These are phyloP conservation scores for Lagopus muta DNA, from an alignment of 2,113 vertebrate species.

Conservation along the genomic window DNA sequence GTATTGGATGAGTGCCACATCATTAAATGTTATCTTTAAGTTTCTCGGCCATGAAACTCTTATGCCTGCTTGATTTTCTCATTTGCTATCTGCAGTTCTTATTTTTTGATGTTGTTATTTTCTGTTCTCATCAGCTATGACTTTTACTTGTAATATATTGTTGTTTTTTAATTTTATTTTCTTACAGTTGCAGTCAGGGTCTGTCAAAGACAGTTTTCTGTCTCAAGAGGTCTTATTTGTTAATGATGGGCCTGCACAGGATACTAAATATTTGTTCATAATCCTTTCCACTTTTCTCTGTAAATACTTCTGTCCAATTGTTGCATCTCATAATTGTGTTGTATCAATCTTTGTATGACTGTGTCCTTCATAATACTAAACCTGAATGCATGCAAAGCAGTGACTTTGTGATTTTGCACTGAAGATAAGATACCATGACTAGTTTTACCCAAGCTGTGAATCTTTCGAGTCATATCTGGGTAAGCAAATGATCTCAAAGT, in stretches of 20 bases:
- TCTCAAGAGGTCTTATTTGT: background rate
- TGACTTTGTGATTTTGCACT: background rate
- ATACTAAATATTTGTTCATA: fast-evolving
- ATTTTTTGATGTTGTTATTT: background rate
- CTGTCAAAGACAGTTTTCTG: background rate
- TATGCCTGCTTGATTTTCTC: background rate
- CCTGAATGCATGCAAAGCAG: background rate
- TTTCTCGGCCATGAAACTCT: background rate
- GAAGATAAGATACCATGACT: background rate
- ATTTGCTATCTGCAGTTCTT: background rate
- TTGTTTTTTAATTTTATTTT: background rate
- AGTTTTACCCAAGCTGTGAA: background rate
- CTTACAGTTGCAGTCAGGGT: background rate
- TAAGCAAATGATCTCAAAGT: background rate
- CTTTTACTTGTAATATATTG: background rate
- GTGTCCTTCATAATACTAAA: background rate
- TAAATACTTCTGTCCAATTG: background rate
- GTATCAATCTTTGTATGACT: background rate
- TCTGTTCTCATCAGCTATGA: background rate
- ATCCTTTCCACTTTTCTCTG: background rate
- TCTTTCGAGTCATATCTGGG: background rate
- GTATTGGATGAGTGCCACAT: background rate
- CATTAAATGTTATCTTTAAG: background rate
- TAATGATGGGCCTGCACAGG: background rate
- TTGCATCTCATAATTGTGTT: background rate